These are phyloP conservation scores for Turnix velox DNA, from an alignment of 2,113 vertebrate genomes.

Conservation along the genomic window DNA sequence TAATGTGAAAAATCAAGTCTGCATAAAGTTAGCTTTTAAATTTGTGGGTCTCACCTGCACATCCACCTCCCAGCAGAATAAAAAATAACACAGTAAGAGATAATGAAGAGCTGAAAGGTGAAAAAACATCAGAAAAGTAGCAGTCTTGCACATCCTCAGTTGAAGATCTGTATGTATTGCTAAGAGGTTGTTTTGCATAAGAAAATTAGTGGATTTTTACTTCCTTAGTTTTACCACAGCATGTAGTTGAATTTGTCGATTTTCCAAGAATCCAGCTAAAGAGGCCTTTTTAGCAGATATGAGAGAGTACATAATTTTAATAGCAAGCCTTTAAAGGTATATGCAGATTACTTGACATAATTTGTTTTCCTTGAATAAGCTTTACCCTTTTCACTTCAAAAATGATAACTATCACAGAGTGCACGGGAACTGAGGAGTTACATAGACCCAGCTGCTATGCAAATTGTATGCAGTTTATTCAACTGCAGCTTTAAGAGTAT, in stretches of 20 bases:
- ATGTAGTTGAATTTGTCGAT: background rate
- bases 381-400: conserved; percentile 23
- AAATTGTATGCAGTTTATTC: conserved; percentile 67
- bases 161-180: background rate
- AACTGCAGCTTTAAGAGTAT: conserved; percentile 46
- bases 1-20: background rate
- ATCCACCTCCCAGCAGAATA: background rate
- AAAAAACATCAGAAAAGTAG: background rate
- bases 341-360: background rate
- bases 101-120: background rate
- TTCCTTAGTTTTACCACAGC: background rate
- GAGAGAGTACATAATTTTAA: background rate
- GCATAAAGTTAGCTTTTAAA: background rate
- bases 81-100: background rate
- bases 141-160: background rate
- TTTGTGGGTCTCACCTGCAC: background rate
- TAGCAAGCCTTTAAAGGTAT: background rate
- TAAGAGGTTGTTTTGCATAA: background rate
- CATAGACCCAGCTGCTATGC: conserved; percentile 32
- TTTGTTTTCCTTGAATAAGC: conserved; percentile 13
- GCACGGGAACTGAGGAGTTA: conserved; percentile 15
- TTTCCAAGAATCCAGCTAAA: background rate
- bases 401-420: conserved; percentile 12
- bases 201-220: background rate
- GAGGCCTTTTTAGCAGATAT: background rate